These are phyloP conservation scores for Cynodonichthys magdalenae DNA, from an alignment of 2,797 vertebrate genomes.

Conservation along the genomic window DNA sequence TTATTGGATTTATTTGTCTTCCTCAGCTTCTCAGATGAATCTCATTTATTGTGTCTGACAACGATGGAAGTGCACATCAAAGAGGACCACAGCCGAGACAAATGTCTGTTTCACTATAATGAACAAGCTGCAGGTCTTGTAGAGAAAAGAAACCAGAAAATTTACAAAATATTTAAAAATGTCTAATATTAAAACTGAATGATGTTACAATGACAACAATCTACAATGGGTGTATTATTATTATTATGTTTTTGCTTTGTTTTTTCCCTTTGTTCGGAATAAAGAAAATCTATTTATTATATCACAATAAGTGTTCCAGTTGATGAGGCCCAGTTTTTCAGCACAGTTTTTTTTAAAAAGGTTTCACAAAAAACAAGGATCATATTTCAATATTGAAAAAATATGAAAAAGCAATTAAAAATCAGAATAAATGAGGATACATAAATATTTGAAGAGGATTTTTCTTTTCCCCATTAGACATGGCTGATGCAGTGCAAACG, in stretches of 20 bases:
- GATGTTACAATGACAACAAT: constrained; percentile 1
- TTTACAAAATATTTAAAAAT: constrained; percentile 9
- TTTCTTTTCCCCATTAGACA: neutral
- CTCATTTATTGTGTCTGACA: constrained; percentile 78
- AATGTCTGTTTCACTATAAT: constrained; percentile 67
- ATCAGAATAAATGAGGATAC: neutral
- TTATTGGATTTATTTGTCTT: constrained; percentile 83
- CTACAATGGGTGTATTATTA: too few species aligned
- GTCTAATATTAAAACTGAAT: neutral
- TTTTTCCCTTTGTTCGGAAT: too few species aligned
- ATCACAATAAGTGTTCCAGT: too few species aligned
- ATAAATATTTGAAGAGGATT: neutral
- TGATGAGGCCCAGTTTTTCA: too few species aligned
- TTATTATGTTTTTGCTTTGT: too few species aligned
- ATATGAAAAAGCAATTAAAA: neutral
- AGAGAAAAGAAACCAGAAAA: constrained; percentile 15
- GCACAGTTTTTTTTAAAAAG: too few species aligned
- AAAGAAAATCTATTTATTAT: too few species aligned
- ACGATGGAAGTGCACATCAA: constrained; percentile 66
- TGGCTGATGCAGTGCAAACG: neutral
- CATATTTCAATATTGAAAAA: too few species aligned
- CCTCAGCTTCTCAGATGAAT: constrained; percentile 75
- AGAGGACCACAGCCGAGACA: constrained; percentile 52
- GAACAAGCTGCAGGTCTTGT: constrained; percentile 53
- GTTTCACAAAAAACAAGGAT: too few species aligned